Percentiles rank a stretch among this genome's conserved stretches.
phyloP scores from a whole-genome alignment of 2,797 vertebrate species.

The Poeciliopsis presidionis region DNA sequence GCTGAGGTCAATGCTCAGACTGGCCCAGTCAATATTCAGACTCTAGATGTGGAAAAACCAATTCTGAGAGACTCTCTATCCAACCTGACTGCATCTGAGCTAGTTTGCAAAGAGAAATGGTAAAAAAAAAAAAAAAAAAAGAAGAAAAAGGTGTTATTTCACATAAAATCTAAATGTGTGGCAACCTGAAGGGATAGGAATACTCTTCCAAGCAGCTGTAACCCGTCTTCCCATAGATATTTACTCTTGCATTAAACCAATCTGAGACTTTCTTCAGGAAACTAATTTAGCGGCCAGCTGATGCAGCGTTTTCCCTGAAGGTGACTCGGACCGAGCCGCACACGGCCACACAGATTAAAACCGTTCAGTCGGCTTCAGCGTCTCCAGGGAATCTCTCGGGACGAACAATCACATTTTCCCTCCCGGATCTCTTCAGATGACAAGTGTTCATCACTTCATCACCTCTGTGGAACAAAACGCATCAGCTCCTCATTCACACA shows the following conservation, averaged over 20 bases:
- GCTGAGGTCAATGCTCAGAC: neutral
- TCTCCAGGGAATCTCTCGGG: conserved; percentile 33
- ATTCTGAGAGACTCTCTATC: neutral
- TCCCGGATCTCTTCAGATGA: conserved; percentile 34
- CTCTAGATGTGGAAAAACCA: neutral
- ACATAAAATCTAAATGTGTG: neutral
- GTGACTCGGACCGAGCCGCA: conserved; percentile 26
- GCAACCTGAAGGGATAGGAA: neutral
- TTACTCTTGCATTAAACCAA: neutral
- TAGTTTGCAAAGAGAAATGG: neutral
- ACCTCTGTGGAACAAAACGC: conserved; percentile 7
- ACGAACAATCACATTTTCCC: conserved; percentile 58
- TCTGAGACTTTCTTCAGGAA: conserved; percentile 15
- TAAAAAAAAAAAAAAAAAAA: too few species aligned
- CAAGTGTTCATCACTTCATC: conserved; percentile 9
- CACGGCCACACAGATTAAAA: conserved; percentile 13
- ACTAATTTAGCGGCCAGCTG: conserved; percentile 36
- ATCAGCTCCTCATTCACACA: conserved; percentile 2
- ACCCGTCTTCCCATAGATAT: neutral
- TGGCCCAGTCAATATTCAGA: neutral
- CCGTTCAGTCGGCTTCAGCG: conserved; percentile 40
- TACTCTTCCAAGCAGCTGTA: neutral
- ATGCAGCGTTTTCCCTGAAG: conserved; percentile 50
- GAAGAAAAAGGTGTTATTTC: neutral
- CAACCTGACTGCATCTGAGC: neutral